Evolutionary conservation across 2,797 vertebrate species (phyloP), one percentile per base, ranked within the genome.

Genomic region (Poecilia picta): DNA sequence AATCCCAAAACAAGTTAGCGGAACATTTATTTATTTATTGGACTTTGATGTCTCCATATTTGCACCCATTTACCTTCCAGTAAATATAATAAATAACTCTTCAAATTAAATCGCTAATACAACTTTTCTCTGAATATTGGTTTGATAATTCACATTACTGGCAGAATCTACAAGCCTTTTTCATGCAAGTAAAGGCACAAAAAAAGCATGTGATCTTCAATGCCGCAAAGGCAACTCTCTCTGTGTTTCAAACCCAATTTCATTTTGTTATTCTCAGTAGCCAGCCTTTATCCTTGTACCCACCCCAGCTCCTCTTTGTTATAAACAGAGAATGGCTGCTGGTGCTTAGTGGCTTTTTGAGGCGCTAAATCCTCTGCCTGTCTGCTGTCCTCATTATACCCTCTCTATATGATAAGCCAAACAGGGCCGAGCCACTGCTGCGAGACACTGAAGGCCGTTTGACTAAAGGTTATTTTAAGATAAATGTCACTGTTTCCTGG

Each of bases 321-420:
- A 73, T 72, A 73, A 85, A 82, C 71, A 76, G 45, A 82, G 71
- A 85, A 41, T 1, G 1, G 33, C 39, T 78, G 73, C 77, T 55
- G 78, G 64, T 74, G 78, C 72, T 84, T 77, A 83, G 88, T 81
- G 83, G 64, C 51, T 90, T 85, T 81, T 78, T 81, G 79, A 83
- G 73, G 76, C 51, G 53, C 78, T 80, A 85, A 87, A 92, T 88
- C 89, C 81, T 74, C 46, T 0, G 53, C 77, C 85, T 81, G 84
- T 88, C 85, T 82, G 70, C 83, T 82, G 76, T 87, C 78, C 88
- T 92, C 83, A 94, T 93, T 93, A 89, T 88, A 87, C 81, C 72
- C 78, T 87, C 76, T 89, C 83, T 90, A 80, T 91, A 90, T 87
- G 88, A 93, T 93, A 92, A 92, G 90, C 87, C 85, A 89, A 91